Evolutionary conservation across 1,140 invertebrate species (phyloP).

Genomic region (Drosophila asahinai): DNA sequence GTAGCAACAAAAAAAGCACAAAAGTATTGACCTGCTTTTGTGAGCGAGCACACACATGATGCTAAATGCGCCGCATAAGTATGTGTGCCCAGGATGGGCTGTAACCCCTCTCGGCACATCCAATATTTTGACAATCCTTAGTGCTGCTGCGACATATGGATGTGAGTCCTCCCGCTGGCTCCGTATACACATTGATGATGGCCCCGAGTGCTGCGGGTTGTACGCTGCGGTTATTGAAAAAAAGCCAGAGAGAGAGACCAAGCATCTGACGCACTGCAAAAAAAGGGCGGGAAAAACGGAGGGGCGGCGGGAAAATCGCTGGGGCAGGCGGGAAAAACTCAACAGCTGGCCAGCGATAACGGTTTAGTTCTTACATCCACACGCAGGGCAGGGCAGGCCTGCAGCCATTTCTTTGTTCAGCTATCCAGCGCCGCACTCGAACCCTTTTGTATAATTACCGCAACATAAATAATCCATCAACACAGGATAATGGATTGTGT

Average conservation of each 20-base stretch:
- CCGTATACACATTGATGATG: slow-evolving; percentile 33
- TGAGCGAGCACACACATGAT: slow-evolving; percentile 15
- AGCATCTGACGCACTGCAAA: slow-evolving; percentile 17
- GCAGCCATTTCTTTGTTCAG: slow-evolving; percentile 49
- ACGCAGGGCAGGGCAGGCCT: slow-evolving; percentile 26
- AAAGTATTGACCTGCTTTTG: slow-evolving; percentile 71
- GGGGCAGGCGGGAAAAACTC: slow-evolving; percentile 6
- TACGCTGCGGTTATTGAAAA: slow-evolving; percentile 45
- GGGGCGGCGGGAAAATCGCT: not conserved
- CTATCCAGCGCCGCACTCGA: slow-evolving; percentile 6
- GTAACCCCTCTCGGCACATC: slow-evolving; percentile 1
- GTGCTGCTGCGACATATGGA: slow-evolving; percentile 35
- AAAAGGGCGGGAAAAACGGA: not conserved
- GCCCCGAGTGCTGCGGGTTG: slow-evolving; percentile 39
- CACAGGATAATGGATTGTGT: slow-evolving; percentile 68
- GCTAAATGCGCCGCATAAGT: slow-evolving; percentile 38
- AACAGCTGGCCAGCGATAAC: slow-evolving; percentile 45
- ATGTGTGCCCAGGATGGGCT: not conserved
- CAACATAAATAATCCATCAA: slow-evolving; percentile 70
- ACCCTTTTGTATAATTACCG: slow-evolving; percentile 72
- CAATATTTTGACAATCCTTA: slow-evolving; percentile 74
- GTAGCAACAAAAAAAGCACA: slow-evolving; percentile 33
- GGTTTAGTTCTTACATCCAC: slow-evolving; percentile 42
- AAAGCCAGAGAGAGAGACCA: slow-evolving; percentile 6
- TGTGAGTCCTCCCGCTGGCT: too few species aligned